Conservation (phyloP, 2,113 vertebrate genomes). For the Pardalotus punctatus region DNA sequence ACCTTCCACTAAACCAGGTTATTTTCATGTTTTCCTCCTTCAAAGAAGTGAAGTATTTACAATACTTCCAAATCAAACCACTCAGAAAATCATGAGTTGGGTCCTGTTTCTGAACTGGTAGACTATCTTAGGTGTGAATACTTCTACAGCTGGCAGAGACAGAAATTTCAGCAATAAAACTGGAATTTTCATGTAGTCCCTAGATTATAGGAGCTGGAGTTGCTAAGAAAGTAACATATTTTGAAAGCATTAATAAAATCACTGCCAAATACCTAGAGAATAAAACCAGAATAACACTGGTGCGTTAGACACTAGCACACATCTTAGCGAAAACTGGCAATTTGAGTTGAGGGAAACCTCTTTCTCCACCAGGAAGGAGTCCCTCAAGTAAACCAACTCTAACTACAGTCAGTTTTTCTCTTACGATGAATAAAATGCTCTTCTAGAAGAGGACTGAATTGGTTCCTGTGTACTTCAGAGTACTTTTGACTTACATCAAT, state of each 20-base stretch:
- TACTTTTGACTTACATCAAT: neutral
- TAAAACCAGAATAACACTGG: neutral
- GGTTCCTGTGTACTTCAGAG: neutral
- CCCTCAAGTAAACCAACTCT: neutral
- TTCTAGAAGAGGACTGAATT: neutral
- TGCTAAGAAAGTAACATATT: neutral
- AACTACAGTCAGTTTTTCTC: neutral
- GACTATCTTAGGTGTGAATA: neutral
- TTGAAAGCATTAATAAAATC: neutral
- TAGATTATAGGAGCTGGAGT: neutral
- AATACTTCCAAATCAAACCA: neutral
- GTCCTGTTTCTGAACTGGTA: neutral
- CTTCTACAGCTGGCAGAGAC: neutral
- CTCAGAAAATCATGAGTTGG: neutral
- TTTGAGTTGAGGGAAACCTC: neutral
- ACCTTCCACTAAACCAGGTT: neutral
- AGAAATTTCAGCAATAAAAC: neutral
- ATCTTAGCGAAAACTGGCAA: neutral
- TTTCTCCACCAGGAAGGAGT: neutral
- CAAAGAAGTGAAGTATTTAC: neutral
- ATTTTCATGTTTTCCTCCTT: neutral
- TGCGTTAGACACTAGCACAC: neutral
- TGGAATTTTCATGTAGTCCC: neutral
- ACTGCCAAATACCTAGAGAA: neutral
- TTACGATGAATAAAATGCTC: neutral